phyloP scores from a whole-genome alignment of 1,140 invertebrate genomes.

The Eulimnadia texana region DNA sequence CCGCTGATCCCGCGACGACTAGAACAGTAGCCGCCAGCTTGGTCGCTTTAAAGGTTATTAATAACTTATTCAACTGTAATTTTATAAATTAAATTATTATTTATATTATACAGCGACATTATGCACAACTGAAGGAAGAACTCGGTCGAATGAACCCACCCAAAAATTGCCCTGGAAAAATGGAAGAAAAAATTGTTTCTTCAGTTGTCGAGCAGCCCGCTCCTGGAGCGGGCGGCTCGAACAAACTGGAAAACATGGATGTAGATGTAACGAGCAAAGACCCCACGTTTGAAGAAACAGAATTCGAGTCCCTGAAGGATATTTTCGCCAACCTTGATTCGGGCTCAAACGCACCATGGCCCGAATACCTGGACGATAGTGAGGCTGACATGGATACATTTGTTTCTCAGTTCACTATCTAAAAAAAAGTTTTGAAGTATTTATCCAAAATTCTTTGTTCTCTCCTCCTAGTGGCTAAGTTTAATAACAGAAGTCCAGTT shows the following conservation, averaged over 20 bases:
- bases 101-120: slow-evolving; percentile 46
- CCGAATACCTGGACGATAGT: slow-evolving; percentile 6
- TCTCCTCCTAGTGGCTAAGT: too few relatives aligned
- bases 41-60: slow-evolving; percentile 52
- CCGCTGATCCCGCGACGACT: slow-evolving; percentile 50
- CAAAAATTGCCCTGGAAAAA: background rate
- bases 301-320: background rate
- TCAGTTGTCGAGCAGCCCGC: background rate
- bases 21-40: slow-evolving; percentile 59
- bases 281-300: background rate
- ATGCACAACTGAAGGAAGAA: slow-evolving; percentile 60
- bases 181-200: background rate
- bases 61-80: slow-evolving; percentile 20
- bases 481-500: too few relatives aligned
- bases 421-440: background rate
- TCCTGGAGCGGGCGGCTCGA: background rate
- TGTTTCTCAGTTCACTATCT: slow-evolving; percentile 6
- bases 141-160: slow-evolving; percentile 60
- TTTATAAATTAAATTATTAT: background rate
- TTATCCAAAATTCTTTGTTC: background rate
- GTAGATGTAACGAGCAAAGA: background rate
- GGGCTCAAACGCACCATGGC: background rate
- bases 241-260: background rate
- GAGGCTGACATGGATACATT: slow-evolving; percentile 11
- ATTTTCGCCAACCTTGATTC: slow-evolving; percentile 8